Percentiles rank a stretch among this genome's conserved stretches.
phyloP scores from a whole-genome alignment of 2,113 vertebrate genomes.

The Myotis yumanensis region DNA sequence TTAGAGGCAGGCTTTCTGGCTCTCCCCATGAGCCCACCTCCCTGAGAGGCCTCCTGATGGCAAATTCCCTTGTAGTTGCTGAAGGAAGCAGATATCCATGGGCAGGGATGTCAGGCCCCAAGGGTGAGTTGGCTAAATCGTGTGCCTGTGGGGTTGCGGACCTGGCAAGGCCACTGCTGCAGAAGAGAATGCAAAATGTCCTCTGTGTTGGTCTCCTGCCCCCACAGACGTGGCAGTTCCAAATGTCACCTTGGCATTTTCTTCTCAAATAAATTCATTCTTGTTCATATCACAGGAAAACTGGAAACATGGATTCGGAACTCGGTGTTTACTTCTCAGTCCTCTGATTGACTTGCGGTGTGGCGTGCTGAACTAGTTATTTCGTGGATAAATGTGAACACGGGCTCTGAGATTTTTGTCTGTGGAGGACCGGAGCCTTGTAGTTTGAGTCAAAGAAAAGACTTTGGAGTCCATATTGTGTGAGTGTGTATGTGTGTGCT shows the following conservation, averaged over 20 bases:
- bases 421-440: not conserved
- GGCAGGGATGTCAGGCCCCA: not conserved
- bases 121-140: not conserved
- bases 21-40: not conserved
- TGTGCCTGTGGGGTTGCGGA: not conserved
- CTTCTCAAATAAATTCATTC: conserved; percentile 54
- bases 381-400: conserved; percentile 22
- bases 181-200: not conserved
- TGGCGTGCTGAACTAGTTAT: conserved; percentile 31
- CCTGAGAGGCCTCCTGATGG: not conserved
- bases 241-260: conserved; percentile 72
- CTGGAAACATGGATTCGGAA: not conserved
- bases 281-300: conserved; percentile 45
- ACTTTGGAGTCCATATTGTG: not conserved
- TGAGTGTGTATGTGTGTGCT: not conserved
- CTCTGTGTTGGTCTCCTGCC: conserved; percentile 7
- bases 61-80: not conserved
- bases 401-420: conserved; percentile 21
- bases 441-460: not conserved
- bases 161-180: not conserved
- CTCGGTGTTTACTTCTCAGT: not conserved
- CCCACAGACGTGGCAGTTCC: not conserved
- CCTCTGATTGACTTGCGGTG: conserved; percentile 27
- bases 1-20: not conserved
- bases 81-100: not conserved